Conservation (phyloP, 1,140 invertebrate species). For the Musca vetustissima region DNA sequence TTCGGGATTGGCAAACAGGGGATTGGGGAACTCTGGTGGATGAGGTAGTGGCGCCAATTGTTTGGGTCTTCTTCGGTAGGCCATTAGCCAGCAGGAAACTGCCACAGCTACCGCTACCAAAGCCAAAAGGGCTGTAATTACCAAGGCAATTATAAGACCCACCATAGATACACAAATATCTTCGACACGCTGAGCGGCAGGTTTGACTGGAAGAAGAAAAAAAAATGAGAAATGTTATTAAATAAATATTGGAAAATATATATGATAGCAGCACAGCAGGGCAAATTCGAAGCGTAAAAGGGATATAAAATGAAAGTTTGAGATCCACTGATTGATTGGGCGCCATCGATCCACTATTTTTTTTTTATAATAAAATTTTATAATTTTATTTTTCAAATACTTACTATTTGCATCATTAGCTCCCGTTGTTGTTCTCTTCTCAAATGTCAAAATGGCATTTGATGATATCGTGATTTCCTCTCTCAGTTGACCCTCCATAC, state of each 20-base stretch:
- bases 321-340: too few species aligned
- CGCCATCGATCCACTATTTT: too few species aligned
- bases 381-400: too few species aligned
- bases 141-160: conserved; percentile 87
- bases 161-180: conserved; percentile 93
- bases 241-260: not conserved
- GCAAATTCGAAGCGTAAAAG: too few species aligned
- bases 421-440: conserved; percentile 72
- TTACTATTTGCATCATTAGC: conserved; percentile 71
- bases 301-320: too few species aligned
- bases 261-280: too few species aligned
- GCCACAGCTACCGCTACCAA: conserved; percentile 91
- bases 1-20: conserved; percentile 84
- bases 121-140: conserved; percentile 87
- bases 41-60: conserved; percentile 86
- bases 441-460: conserved; percentile 87
- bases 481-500: conserved; percentile 78
- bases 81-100: conserved; percentile 93
- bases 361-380: too few species aligned
- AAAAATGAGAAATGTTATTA: too few species aligned
- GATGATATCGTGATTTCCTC: conserved; percentile 93
- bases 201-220: conserved; percentile 53
- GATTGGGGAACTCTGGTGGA: conserved; percentile 92
- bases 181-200: conserved; percentile 69
- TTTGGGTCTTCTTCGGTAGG: conserved; percentile 83